Percentiles rank a stretch among this genome's conserved stretches.
Conservation (phyloP, 2,797 vertebrate species). For the Margarornis squamiger region DNA sequence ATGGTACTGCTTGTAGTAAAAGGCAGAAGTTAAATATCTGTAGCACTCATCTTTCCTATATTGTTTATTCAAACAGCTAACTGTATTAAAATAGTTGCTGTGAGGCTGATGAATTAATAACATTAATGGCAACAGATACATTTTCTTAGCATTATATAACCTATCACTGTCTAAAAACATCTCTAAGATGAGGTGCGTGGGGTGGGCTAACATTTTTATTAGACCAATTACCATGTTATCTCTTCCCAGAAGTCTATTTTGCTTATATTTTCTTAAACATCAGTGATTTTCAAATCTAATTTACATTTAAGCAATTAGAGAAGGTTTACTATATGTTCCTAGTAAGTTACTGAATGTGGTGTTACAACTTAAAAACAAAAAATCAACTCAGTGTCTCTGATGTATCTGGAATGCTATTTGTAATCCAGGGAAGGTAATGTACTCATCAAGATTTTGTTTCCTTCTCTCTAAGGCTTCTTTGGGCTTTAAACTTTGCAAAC, state of each 20-base stretch:
- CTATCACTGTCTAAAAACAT: neutral
- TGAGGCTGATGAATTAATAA: neutral
- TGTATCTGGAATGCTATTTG: neutral
- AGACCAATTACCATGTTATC: neutral
- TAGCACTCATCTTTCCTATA: neutral
- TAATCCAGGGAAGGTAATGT: neutral
- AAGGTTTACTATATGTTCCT: neutral
- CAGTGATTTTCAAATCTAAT: neutral
- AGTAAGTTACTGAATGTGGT: neutral
- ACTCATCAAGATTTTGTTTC: neutral
- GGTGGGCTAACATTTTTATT: neutral
- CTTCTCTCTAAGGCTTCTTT: neutral
- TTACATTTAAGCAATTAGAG: neutral
- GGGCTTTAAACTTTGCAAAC: neutral
- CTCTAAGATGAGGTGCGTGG: neutral
- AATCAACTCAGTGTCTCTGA: neutral
- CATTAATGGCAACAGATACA: neutral
- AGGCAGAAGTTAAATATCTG: neutral
- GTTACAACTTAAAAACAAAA: neutral
- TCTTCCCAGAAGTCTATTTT: neutral
- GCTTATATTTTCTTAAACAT: neutral
- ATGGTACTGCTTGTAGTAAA: neutral
- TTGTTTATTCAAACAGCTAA: neutral
- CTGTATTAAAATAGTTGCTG: neutral
- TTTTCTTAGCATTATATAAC: neutral